Conservation (phyloP, 2,797 vertebrate genomes). For the Dermochelys coriacea region DNA sequence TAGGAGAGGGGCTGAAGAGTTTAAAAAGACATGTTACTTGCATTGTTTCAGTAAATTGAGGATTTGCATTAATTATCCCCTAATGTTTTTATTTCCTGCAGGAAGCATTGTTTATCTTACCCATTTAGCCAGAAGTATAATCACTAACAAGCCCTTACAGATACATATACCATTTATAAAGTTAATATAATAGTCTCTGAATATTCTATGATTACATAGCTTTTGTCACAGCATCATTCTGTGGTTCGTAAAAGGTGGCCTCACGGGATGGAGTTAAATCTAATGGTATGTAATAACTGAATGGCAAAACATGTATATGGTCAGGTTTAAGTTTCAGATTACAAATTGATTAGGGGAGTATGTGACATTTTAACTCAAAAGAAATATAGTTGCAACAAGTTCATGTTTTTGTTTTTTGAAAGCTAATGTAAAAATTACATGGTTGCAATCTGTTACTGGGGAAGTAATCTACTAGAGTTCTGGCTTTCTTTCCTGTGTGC, state of each 20-base stretch:
- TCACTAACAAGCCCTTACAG: neutral
- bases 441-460: neutral
- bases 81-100: neutral
- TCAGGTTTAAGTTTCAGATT: constrained; percentile 36
- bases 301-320: neutral
- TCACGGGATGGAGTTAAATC: constrained; percentile 34
- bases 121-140: neutral
- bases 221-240: constrained; percentile 7
- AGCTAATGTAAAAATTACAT: neutral
- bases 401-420: neutral
- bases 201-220: neutral
- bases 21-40: neutral
- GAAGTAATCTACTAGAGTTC: neutral
- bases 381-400: neutral
- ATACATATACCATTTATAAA: neutral
- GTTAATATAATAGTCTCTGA: neutral
- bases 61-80: neutral
- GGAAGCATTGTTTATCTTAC: neutral
- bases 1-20: neutral
- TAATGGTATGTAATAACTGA: constrained; percentile 16
- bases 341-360: neutral
- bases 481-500: neutral
- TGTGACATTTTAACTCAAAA: neutral
- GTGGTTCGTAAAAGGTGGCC: constrained; percentile 16
- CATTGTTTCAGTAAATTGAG: neutral